Evolutionary conservation across 2,888 invertebrate species (phyloP).

Genomic region (Drosophila mimetica): DNA sequence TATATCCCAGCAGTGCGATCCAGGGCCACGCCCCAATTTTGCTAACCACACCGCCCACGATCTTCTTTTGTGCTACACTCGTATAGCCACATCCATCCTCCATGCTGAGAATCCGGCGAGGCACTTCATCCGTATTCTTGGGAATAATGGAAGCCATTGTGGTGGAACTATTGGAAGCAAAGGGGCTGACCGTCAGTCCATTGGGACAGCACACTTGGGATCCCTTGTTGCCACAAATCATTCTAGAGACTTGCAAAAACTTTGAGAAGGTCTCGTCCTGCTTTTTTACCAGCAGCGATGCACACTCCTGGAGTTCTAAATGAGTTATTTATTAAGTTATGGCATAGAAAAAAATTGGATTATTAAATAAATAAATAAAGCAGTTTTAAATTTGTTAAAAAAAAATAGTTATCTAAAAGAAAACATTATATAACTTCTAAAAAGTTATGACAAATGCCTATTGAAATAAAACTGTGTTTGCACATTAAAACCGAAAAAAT

Average conservation of each 20-base stretch:
- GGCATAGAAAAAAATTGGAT: no score
- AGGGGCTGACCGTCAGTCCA: no score
- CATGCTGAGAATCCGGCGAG: slow-evolving; percentile 78
- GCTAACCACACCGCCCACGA: slow-evolving; percentile 90
- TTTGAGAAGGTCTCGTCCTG: slow-evolving; percentile 67
- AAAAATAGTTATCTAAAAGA: background rate
- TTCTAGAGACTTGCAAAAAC: slow-evolving; percentile 75
- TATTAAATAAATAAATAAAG: no score
- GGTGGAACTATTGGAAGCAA: no score
- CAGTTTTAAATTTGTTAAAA: no score
- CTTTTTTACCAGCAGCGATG: slow-evolving; percentile 56
- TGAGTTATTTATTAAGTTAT: no score
- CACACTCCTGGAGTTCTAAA: slow-evolving; percentile 73
- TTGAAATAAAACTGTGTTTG: no score
- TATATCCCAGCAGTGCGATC: slow-evolving; percentile 91
- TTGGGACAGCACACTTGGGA: slow-evolving; percentile 80
- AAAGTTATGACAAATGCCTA: no score
- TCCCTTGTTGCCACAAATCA: slow-evolving; percentile 65
- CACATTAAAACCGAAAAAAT: no score
- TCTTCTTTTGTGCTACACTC: slow-evolving; percentile 85
- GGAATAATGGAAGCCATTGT: slow-evolving; percentile 4
- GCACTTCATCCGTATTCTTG: slow-evolving; percentile 59
- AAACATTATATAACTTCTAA: no score
- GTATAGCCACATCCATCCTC: slow-evolving; percentile 88
- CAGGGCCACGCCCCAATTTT: slow-evolving; percentile 91